Conservation (phyloP, 2,113 vertebrate species). For the Passer montanus region DNA sequence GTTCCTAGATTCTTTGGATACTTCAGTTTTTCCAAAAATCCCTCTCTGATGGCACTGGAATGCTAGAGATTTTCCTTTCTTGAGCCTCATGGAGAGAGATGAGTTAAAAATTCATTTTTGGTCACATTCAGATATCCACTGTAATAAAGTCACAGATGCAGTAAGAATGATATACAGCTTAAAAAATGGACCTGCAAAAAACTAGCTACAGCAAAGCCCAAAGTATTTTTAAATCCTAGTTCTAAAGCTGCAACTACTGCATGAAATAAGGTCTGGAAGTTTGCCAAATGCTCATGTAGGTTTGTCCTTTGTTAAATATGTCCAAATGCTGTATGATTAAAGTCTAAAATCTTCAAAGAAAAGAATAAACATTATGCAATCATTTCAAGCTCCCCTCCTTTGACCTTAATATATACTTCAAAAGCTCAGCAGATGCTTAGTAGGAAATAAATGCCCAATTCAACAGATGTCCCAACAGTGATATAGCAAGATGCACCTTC, state of each 20-base stretch:
- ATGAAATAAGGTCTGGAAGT: neutral
- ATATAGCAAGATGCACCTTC: constrained; percentile 41
- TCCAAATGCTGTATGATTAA: constrained; percentile 50
- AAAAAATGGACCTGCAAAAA: neutral
- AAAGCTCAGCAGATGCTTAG: constrained; percentile 70
- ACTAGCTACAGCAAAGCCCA: neutral
- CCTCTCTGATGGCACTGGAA: neutral
- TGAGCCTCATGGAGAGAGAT: neutral
- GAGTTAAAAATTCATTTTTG: neutral
- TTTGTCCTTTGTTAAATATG: constrained; percentile 39
- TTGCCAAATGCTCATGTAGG: constrained; percentile 22
- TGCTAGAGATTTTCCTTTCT: neutral
- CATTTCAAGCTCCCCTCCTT: constrained; percentile 66
- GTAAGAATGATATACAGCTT: neutral
- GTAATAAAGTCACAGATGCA: neutral
- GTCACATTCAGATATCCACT: neutral
- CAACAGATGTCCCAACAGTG: constrained; percentile 61
- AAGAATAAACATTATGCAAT: constrained; percentile 68
- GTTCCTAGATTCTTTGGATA: neutral
- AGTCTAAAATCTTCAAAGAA: constrained; percentile 68
- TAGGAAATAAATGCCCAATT: constrained; percentile 71
- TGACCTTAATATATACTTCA: constrained; percentile 69
- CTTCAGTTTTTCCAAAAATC: neutral
- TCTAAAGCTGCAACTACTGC: neutral
- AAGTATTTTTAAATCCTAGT: neutral